Base-by-base conservation (phyloP, 2,797 vertebrate genomes). In the Iguana delicatissima region DNA sequence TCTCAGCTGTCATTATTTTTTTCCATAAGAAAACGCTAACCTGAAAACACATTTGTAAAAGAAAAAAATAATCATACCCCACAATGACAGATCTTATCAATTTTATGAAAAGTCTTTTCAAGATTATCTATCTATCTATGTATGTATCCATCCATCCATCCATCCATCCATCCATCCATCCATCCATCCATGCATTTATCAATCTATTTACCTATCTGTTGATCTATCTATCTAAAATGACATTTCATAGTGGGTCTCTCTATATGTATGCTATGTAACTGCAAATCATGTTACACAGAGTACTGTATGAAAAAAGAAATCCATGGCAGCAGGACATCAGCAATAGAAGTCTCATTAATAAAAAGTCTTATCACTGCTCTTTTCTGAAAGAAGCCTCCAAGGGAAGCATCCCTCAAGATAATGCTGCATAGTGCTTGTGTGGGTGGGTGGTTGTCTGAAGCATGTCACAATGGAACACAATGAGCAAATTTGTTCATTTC, bases 1-100 rank as follows among this genome's bases (percentile, higher is more conserved):
- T 84, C 38, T 84, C 42, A 50, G 69, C 32, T 50, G 83, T 14
- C 42, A 69, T 69, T 69, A 84, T 84, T 84, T 84, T 42, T 84
- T 50, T 20, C 46, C 42, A 46, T 84, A 42, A 69, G 83, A 50
- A 69, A 69, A 20, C 7, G 4, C 62, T 84, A 69, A 84, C 62
- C 46, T 32, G 26, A 69, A 84, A 84, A 84, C 73, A 29, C 32
- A 73, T 74, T 85, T 72, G 32, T 73, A 74, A 57, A 52, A 85
- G 32, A 55, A 55, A 26, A 4, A 22, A 12, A 12, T 6, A 12
- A 26, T 6, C 50, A 85, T 85, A 32, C 8, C 16, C 52, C 32
- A 73, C 4, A 57, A 8, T 24, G 46, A 22, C 73, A 46, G 50
- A 85, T 29, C 38, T 3, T n/a, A 74, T 32, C n/a, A 32, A 24